Conservation (phyloP, 2,888 invertebrate genomes). For the Schizotus pectinicornis region DNA sequence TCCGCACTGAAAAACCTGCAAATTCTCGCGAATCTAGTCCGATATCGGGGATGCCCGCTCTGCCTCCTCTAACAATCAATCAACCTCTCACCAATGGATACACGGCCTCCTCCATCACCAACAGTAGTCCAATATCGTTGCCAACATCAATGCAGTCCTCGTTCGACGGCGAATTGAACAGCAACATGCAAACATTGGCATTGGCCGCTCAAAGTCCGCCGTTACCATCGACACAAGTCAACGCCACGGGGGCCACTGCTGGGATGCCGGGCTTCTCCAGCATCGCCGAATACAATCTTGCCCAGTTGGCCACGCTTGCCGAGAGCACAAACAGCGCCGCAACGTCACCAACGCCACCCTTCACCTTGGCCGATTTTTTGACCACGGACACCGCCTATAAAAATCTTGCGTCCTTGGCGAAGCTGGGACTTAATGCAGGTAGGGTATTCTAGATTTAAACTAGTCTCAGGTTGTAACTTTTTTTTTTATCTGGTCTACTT, state of each 20-base stretch:
- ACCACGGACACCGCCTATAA: constrained; percentile 83
- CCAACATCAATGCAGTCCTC: constrained; percentile 76
- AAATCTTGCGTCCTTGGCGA: constrained; percentile 88
- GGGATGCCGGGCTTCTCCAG: constrained; percentile 66
- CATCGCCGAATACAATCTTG: constrained; percentile 86
- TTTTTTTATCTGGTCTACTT: background rate
- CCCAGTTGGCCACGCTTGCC: constrained; percentile 82
- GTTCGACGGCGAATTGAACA: constrained; percentile 74
- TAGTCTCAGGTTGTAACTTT: background rate
- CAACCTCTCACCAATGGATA: constrained; percentile 48
- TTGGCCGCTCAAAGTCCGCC: constrained; percentile 51
- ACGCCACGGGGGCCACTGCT: constrained; percentile 34
- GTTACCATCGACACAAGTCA: constrained; percentile 32
- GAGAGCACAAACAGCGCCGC: constrained; percentile 64
- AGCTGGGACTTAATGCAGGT: constrained; percentile 77
- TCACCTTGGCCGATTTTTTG: constrained; percentile 79
- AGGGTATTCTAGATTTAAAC: constrained; percentile 37
- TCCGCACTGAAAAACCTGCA: constrained; percentile 67
- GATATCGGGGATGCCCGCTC: constrained; percentile 51
- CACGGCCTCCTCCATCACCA: constrained; percentile 62
- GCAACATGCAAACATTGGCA: constrained; percentile 51
- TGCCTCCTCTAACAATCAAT: constrained; percentile 50
- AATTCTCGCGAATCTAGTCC: constrained; percentile 60
- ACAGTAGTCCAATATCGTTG: constrained; percentile 73
- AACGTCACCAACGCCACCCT: constrained; percentile 64